Evolutionary conservation across 2,113 vertebrate genomes (phyloP).

Genomic region (Ascaphus truei): DNA sequence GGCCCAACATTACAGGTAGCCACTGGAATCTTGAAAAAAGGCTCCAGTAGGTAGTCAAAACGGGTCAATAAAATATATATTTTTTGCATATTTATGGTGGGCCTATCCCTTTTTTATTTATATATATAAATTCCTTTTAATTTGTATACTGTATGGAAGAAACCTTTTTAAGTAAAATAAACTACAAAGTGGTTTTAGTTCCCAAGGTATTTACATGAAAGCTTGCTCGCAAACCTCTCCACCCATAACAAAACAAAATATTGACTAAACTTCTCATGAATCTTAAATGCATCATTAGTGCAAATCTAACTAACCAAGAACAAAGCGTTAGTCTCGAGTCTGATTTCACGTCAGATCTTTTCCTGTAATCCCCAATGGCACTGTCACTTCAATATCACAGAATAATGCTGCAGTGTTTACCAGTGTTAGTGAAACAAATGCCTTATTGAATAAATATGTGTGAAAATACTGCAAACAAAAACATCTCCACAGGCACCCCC

Average conservation of each 20-base stretch:
- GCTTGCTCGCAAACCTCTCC: slow-evolving; percentile 43
- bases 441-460: slow-evolving; percentile 69
- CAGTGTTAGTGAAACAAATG: slow-evolving; percentile 63
- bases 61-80: too few relatives aligned
- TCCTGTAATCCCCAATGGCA: slow-evolving; percentile 51
- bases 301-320: slow-evolving; percentile 58
- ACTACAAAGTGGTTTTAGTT: slow-evolving; percentile 42
- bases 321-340: slow-evolving; percentile 63
- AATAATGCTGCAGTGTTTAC: slow-evolving; percentile 57
- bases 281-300: slow-evolving; percentile 53
- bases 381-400: slow-evolving; percentile 62
- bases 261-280: slow-evolving; percentile 43
- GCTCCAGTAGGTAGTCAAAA: too few relatives aligned
- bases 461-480: slow-evolving; percentile 67
- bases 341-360: slow-evolving; percentile 58
- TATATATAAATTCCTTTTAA: neutral
- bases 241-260: slow-evolving; percentile 36
- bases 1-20: too few relatives aligned
- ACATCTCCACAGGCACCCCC: slow-evolving; percentile 57
- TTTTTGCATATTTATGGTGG: too few relatives aligned
- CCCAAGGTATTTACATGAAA: slow-evolving; percentile 42
- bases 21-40: too few relatives aligned
- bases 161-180: neutral
- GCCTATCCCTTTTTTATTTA: too few relatives aligned
- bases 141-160: neutral